Evolutionary conservation across 2,888 invertebrate genomes (phyloP).

Genomic region (Tipula helvola): DNA sequence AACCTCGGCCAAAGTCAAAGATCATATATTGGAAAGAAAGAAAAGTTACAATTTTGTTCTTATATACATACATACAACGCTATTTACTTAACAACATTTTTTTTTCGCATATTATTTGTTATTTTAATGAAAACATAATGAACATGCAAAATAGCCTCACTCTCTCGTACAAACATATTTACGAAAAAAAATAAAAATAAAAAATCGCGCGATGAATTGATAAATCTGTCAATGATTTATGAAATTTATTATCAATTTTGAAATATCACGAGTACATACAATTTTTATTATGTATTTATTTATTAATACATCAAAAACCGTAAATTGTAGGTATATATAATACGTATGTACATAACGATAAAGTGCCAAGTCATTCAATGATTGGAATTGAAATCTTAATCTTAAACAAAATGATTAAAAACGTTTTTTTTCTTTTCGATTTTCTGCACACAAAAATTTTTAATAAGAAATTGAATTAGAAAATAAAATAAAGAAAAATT

Average conservation of each 20-base stretch:
- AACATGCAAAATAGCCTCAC: not conserved
- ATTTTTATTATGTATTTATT: not conserved
- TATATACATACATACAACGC: not conserved
- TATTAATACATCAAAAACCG: not conserved
- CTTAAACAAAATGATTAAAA: not conserved
- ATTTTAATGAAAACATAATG: constrained; percentile 4
- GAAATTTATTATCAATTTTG: not conserved
- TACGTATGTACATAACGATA: not conserved
- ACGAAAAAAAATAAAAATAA: not conserved
- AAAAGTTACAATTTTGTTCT: not conserved
- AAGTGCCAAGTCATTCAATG: not conserved
- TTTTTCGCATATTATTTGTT: not conserved
- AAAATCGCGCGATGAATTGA: not conserved
- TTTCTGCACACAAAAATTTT: not conserved
- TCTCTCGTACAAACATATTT: not conserved
- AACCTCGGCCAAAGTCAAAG: not conserved
- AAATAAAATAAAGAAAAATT: not conserved
- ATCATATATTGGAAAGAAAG: not conserved
- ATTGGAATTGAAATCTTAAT: not conserved
- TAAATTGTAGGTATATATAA: not conserved
- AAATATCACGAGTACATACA: not conserved
- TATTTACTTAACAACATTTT: not conserved
- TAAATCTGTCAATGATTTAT: not conserved
- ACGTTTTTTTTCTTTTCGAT: not conserved
- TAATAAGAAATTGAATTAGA: not conserved